Conservation (phyloP, 2,888 invertebrate species). For the Apocheima hispidaria region DNA sequence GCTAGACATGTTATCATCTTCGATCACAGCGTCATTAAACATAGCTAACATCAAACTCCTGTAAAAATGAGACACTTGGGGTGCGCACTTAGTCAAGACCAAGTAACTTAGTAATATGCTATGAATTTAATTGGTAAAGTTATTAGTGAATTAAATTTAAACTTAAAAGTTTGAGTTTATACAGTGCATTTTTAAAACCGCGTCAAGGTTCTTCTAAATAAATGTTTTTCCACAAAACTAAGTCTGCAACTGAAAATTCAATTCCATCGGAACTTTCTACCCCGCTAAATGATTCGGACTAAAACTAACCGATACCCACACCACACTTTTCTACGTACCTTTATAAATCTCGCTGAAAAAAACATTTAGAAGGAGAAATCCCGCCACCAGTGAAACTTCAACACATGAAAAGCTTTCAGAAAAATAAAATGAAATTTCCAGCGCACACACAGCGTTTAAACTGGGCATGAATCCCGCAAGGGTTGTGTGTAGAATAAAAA, state of each 20-base stretch:
- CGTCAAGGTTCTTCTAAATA: not conserved
- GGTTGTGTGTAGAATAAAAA: constrained; percentile 53
- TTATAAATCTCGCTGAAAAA: constrained; percentile 32
- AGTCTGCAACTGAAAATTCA: constrained; percentile 14
- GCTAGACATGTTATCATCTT: too few relatives aligned
- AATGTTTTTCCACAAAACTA: not conserved
- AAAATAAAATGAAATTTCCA: constrained; percentile 46
- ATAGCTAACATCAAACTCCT: too few relatives aligned
- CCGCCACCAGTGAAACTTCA: constrained; percentile 38
- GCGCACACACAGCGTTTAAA: constrained; percentile 47
- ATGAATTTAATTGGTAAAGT: too few relatives aligned
- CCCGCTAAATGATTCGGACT: constrained; percentile 24
- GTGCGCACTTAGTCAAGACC: too few relatives aligned
- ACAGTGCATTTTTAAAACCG: not conserved
- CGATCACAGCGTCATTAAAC: too few relatives aligned
- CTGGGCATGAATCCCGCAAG: constrained; percentile 47
- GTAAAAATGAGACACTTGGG: too few relatives aligned
- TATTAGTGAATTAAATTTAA: too few relatives aligned
- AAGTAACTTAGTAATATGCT: too few relatives aligned
- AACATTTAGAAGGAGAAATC: constrained; percentile 43
- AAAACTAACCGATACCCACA: constrained; percentile 24
- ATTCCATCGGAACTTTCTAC: constrained; percentile 19
- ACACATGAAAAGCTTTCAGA: constrained; percentile 46
- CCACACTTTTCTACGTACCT: constrained; percentile 32
- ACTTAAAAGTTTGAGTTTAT: not conserved